phyloP scores from a whole-genome alignment of 2,888 invertebrate species.

The Dynastes grantii region DNA sequence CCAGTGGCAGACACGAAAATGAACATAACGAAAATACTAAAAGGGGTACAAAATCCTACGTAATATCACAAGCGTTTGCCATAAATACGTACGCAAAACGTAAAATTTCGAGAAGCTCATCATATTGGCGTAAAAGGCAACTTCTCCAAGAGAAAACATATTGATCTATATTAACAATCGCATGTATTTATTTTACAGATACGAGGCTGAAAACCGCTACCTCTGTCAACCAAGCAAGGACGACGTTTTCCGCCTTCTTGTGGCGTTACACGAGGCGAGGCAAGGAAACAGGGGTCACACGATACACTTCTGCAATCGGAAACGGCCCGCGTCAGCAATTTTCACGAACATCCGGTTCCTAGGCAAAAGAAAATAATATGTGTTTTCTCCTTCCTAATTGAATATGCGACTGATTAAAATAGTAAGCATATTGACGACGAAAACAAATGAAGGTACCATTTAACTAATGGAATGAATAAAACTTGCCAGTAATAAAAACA shows the following conservation, averaged over 20 bases:
- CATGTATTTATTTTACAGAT: slow-evolving; percentile 63
- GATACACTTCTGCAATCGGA: slow-evolving; percentile 78
- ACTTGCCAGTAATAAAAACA: slow-evolving; percentile 49
- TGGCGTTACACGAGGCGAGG: slow-evolving; percentile 76
- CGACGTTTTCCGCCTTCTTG: slow-evolving; percentile 76
- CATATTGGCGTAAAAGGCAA: not conserved
- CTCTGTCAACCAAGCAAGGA: slow-evolving; percentile 77
- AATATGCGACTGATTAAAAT: slow-evolving; percentile 48
- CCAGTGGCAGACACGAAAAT: too few relatives aligned
- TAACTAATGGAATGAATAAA: slow-evolving; percentile 29
- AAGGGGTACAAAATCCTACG: too few relatives aligned
- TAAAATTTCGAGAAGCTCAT: too few relatives aligned
- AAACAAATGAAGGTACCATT: slow-evolving; percentile 1
- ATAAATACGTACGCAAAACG: too few relatives aligned
- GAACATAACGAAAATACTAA: too few relatives aligned
- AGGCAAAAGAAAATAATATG: slow-evolving; percentile 69
- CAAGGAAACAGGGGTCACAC: slow-evolving; percentile 72
- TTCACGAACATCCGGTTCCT: slow-evolving; percentile 78
- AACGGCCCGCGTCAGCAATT: slow-evolving; percentile 75
- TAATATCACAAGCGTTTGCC: too few relatives aligned
- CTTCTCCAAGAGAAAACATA: not conserved
- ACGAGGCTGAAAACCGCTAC: slow-evolving; percentile 75
- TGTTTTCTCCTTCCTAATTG: slow-evolving; percentile 29
- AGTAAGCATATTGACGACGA: slow-evolving; percentile 33
- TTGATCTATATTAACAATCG: not conserved